A percentile compares a stretch with the other conserved stretches of the same genome.
Evolutionary conservation across 2,888 invertebrate genomes (phyloP).

Genomic region (Heteropelma amictum): DNA sequence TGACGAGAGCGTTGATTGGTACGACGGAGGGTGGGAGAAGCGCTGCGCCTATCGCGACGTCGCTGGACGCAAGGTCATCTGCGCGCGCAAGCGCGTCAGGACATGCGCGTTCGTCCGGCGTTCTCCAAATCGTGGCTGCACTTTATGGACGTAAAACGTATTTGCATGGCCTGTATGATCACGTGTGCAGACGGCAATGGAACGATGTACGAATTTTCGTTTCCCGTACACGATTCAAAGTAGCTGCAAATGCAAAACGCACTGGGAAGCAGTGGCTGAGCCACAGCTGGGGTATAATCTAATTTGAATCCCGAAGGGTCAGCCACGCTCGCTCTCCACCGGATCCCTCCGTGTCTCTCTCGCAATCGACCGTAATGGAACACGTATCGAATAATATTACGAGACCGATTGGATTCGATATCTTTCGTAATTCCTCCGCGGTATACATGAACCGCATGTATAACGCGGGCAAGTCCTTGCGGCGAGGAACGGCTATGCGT

Average conservation of each 20-base stretch:
- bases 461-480: slow-evolving; percentile 32
- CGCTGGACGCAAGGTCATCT: too few species aligned
- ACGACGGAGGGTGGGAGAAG: too few species aligned
- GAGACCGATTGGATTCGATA: slow-evolving; percentile 75
- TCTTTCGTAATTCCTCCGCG: slow-evolving; percentile 62
- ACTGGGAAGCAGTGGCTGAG: slow-evolving; percentile 51
- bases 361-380: slow-evolving; percentile 70
- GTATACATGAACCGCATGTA: slow-evolving; percentile 50
- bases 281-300: slow-evolving; percentile 66
- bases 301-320: slow-evolving; percentile 67
- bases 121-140: too few species aligned
- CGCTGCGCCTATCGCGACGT: too few species aligned
- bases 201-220: not conserved
- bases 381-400: slow-evolving; percentile 77
- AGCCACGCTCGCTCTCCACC: not conserved
- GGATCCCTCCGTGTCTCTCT: slow-evolving; percentile 14
- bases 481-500: slow-evolving; percentile 28
- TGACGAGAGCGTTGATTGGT: too few species aligned
- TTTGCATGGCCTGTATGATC: too few species aligned
- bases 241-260: not conserved
- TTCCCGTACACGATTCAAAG: slow-evolving; percentile 17
- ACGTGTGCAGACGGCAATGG: too few species aligned
- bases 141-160: too few species aligned
- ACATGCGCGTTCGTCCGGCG: too few species aligned
- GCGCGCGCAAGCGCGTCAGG: too few species aligned